phyloP scores from a whole-genome alignment of 2,888 invertebrate species.

The Amblyjoppa fuscipennis region DNA sequence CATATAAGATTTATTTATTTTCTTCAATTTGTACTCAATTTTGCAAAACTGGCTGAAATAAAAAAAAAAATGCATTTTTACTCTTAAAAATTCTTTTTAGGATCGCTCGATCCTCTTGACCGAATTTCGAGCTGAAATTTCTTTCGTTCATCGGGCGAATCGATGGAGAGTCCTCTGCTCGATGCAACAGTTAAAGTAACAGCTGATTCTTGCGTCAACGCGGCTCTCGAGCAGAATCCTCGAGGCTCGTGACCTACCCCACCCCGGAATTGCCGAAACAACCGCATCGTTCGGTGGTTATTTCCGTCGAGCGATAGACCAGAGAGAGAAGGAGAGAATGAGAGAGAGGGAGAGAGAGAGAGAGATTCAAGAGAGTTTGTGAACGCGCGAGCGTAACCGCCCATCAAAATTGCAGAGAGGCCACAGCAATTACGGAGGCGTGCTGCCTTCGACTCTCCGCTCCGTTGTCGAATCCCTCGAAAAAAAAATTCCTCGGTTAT shows the following conservation, averaged over 20 bases:
- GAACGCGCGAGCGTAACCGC: constrained; percentile 72
- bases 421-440: constrained; percentile 77
- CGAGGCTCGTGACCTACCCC: constrained; percentile 80
- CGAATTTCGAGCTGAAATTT: not conserved
- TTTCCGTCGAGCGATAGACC: constrained; percentile 67
- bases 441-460: constrained; percentile 45
- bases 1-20: no score
- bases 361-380: constrained; percentile 55
- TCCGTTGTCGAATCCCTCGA: constrained; percentile 46
- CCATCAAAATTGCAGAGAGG: constrained; percentile 82
- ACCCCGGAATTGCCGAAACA: constrained; percentile 81
- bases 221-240: constrained; percentile 56
- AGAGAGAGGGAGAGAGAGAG: constrained; percentile 45
- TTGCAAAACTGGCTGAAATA: no score
- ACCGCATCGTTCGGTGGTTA: constrained; percentile 74
- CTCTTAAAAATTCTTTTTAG: no score
- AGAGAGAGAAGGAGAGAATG: constrained; percentile 37
- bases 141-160: constrained; percentile 17
- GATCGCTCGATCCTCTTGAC: not conserved
- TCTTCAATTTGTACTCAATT: no score
- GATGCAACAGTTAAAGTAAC: constrained; percentile 26
- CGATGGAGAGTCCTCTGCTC: constrained; percentile 43
- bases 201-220: constrained; percentile 69
- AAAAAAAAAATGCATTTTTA: no score
- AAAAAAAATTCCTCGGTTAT: constrained; percentile 53